These are phyloP conservation scores for Petaurus breviceps DNA, from an alignment of 2,113 vertebrate genomes.

Conservation along the genomic window DNA sequence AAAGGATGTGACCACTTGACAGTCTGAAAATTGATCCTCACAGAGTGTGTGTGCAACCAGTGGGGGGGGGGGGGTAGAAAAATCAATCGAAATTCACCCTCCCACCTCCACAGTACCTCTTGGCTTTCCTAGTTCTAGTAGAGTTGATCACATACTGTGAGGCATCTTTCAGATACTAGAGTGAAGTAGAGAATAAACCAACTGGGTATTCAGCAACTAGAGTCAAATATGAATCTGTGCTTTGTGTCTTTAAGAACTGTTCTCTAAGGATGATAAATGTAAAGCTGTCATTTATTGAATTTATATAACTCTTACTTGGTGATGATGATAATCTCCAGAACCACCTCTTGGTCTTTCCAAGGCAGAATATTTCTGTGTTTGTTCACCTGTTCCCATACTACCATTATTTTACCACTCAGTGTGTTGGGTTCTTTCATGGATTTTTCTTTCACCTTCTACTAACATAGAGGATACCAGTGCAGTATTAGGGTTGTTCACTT, in stretches of 20 bases:
- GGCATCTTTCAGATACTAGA: neutral
- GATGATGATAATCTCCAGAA: neutral
- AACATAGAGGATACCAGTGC: no score
- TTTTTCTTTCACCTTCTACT: no score
- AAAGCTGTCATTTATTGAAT: neutral
- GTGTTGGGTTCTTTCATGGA: no score
- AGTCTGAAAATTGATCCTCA: neutral
- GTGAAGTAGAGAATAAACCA: neutral
- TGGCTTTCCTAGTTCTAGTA: neutral
- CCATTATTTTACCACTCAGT: no score
- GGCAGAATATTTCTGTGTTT: neutral
- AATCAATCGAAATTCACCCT: neutral
- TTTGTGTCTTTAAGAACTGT: neutral
- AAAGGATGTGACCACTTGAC: neutral
- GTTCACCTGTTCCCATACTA: neutral
- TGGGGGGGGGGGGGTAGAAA: neutral
- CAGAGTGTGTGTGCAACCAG: neutral
- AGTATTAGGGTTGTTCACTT: no score
- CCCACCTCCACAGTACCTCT: neutral
- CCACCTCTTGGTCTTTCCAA: neutral
- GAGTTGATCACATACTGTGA: neutral
- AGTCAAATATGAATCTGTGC: neutral
- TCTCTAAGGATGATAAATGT: neutral
- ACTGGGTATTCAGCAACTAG: neutral
- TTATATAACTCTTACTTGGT: neutral